A percentile compares a stretch with the other conserved stretches of the same genome.
Evolutionary conservation across 2,113 vertebrate genomes (phyloP).

Genomic region (Epinephelus moara): DNA sequence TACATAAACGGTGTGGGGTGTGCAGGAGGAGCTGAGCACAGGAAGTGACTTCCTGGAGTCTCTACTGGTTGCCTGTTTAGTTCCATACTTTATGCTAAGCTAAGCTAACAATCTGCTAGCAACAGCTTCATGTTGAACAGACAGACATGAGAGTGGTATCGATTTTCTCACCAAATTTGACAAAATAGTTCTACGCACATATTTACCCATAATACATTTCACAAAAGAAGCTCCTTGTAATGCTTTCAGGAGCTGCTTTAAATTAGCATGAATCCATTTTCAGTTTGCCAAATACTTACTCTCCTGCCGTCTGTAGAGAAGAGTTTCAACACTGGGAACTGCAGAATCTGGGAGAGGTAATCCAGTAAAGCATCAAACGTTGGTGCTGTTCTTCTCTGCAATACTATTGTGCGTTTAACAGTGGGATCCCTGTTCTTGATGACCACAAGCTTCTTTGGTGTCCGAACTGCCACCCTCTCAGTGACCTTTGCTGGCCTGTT

Average conservation of each 20-base stretch:
- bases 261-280: not conserved
- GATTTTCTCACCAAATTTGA: too few species aligned
- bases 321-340: slow-evolving; percentile 90
- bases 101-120: too few species aligned
- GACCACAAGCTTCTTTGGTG: slow-evolving; percentile 88
- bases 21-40: too few species aligned
- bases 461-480: slow-evolving; percentile 75
- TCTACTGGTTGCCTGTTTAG: too few species aligned
- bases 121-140: too few species aligned
- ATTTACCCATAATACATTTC: too few species aligned
- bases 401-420: slow-evolving; percentile 79
- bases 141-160: too few species aligned
- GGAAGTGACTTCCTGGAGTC: too few species aligned
- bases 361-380: slow-evolving; percentile 92
- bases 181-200: too few species aligned
- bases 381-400: slow-evolving; percentile 88
- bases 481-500: slow-evolving; percentile 66
- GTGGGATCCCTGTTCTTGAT: slow-evolving; percentile 91
- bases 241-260: not conserved
- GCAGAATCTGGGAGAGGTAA: slow-evolving; percentile 90
- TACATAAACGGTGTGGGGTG: too few species aligned
- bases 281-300: slow-evolving; percentile 83
- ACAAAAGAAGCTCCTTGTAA: not conserved
- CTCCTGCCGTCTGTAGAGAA: slow-evolving; percentile 91
- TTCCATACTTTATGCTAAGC: too few species aligned